These are phyloP conservation scores for Enteromius argenteus DNA, from an alignment of 2,797 vertebrate genomes.

Conservation along the genomic window DNA sequence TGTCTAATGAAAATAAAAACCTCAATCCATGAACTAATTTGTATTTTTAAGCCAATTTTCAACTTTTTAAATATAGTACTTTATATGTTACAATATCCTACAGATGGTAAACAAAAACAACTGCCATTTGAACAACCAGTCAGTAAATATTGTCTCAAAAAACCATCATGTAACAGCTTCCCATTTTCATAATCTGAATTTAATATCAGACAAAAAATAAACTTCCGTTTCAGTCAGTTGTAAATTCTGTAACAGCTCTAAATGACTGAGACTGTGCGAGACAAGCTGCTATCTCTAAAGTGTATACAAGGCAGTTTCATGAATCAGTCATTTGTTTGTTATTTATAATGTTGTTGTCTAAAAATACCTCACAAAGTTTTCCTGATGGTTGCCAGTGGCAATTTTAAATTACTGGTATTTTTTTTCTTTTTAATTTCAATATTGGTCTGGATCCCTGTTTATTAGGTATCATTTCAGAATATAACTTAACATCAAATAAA, in stretches of 20 bases:
- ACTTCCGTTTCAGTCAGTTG: neutral
- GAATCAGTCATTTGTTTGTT: neutral
- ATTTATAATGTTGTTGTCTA: neutral
- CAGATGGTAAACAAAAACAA: neutral
- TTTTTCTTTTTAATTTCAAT: neutral
- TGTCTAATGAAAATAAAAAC: slow-evolving; percentile 36
- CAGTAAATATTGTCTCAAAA: neutral
- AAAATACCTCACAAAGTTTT: neutral
- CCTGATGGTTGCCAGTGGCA: neutral
- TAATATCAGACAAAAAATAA: neutral
- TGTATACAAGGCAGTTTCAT: neutral
- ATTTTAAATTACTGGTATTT: neutral
- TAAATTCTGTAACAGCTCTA: neutral
- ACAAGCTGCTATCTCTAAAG: neutral
- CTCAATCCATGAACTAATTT: neutral
- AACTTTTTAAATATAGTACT: neutral
- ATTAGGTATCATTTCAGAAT: neutral
- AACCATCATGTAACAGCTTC: neutral
- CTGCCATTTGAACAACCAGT: neutral
- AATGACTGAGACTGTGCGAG: neutral
- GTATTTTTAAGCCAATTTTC: neutral
- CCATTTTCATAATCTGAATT: neutral
- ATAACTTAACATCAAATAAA: neutral
- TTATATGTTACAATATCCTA: neutral
- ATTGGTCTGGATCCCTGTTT: neutral